Percentiles rank a stretch among this genome's conserved stretches.
Evolutionary conservation across 2,797 vertebrate genomes (phyloP).

Genomic region (Acanthopagrus latus): DNA sequence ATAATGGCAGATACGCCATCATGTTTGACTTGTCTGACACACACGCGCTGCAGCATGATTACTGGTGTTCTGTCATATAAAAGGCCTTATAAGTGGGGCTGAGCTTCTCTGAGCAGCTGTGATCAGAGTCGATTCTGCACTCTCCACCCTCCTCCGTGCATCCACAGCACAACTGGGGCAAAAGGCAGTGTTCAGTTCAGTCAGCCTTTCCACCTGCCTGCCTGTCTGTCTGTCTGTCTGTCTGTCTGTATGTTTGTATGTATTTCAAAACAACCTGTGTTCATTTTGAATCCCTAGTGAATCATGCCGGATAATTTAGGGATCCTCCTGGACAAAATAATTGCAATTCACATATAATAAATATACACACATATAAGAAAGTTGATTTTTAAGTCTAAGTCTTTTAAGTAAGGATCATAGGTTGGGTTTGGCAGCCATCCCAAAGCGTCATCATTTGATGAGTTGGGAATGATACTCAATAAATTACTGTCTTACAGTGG

Average conservation of each 20-base stretch:
- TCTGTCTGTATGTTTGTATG: not conserved
- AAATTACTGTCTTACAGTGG: too few species aligned
- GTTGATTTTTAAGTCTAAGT: too few species aligned
- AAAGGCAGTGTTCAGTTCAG: not conserved
- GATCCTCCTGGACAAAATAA: too few species aligned
- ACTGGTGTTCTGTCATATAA: not conserved
- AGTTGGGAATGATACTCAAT: too few species aligned
- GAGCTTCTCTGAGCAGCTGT: slow-evolving; percentile 13
- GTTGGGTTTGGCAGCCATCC: too few species aligned
- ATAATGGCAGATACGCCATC: not conserved
- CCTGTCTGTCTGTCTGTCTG: not conserved
- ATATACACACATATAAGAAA: too few species aligned
- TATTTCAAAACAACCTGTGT: not conserved
- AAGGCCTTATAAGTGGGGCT: not conserved
- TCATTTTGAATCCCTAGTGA: not conserved
- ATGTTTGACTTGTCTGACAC: not conserved
- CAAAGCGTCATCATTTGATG: too few species aligned
- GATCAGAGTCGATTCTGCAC: not conserved
- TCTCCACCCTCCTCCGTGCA: not conserved
- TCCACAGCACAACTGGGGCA: slow-evolving; percentile 15
- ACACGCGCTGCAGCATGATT: not conserved
- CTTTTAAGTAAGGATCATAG: too few species aligned
- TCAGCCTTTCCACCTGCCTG: too few species aligned
- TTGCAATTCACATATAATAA: too few species aligned
- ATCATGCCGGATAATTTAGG: not conserved